phyloP scores from a whole-genome alignment of 2,797 vertebrate species.

The Dendrocincla fuliginosa region DNA sequence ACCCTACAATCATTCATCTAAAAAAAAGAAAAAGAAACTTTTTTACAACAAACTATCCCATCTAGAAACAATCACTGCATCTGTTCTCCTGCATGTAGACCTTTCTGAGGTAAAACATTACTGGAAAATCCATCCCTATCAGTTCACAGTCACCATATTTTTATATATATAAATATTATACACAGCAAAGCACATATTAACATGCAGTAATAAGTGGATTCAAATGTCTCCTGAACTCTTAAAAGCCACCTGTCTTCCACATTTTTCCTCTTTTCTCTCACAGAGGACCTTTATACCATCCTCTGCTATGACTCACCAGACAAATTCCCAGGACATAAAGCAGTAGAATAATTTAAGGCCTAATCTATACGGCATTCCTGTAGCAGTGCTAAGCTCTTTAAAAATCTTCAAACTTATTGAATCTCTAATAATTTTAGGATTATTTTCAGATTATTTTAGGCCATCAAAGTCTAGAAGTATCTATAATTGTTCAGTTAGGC shows the following conservation, averaged over 20 bases:
- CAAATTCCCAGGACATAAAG: not conserved
- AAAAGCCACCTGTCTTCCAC: not conserved
- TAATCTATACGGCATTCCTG: not conserved
- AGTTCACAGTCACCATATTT: not conserved
- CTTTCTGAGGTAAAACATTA: not conserved
- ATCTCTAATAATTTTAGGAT: not conserved
- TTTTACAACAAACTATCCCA: not conserved
- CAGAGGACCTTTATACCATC: not conserved
- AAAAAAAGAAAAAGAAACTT: accelerated
- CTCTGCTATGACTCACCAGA: not conserved
- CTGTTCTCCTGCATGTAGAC: not conserved
- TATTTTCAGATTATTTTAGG: not conserved
- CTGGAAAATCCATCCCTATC: not conserved
- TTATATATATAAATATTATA: not conserved
- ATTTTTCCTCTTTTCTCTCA: not conserved
- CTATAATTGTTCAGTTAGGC: not conserved
- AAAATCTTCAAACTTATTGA: not conserved
- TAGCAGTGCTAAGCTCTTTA: not conserved
- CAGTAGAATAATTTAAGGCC: not conserved
- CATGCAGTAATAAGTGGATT: not conserved
- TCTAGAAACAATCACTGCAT: not conserved
- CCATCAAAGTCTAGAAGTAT: not conserved
- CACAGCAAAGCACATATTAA: not conserved
- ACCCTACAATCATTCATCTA: not conserved
- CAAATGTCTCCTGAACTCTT: not conserved